Conservation (phyloP, 2,113 vertebrate species). For the Todiramphus saurophagus region DNA sequence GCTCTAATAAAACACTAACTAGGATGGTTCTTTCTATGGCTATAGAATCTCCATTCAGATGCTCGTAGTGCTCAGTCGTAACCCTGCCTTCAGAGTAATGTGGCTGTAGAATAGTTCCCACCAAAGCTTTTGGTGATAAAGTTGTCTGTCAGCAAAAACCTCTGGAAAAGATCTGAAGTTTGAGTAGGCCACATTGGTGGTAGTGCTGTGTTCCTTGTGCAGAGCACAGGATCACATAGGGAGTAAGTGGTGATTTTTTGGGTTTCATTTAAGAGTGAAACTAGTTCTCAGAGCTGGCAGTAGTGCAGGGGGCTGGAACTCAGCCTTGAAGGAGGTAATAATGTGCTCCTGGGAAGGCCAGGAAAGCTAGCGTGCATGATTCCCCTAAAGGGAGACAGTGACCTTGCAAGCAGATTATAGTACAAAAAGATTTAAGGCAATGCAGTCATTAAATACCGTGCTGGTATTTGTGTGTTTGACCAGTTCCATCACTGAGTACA, state of each 20-base stretch:
- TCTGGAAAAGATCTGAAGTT: neutral
- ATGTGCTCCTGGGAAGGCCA: neutral
- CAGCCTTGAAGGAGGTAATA: neutral
- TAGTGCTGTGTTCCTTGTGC: neutral
- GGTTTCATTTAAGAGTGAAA: neutral
- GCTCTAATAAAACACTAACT: neutral
- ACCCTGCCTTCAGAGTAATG: neutral
- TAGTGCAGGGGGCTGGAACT: neutral
- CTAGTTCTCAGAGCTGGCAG: neutral
- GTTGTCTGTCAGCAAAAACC: neutral
- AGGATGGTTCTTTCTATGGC: neutral
- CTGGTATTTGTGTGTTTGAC: neutral
- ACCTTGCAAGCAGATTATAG: slow-evolving; percentile 17
- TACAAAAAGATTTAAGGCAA: neutral
- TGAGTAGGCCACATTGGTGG: accelerated
- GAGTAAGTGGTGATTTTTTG: neutral
- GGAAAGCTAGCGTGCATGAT: neutral
- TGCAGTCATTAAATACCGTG: neutral
- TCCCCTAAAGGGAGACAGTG: neutral
- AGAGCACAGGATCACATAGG: neutral
- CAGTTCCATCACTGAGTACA: neutral
- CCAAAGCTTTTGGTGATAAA: neutral
- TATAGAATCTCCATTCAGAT: neutral
- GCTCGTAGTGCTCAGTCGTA: neutral
- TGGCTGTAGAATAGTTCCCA: neutral